Percentiles rank a stretch among this genome's conserved stretches.
Conservation (phyloP, 1,140 invertebrate genomes). For the Linepithema humile region DNA sequence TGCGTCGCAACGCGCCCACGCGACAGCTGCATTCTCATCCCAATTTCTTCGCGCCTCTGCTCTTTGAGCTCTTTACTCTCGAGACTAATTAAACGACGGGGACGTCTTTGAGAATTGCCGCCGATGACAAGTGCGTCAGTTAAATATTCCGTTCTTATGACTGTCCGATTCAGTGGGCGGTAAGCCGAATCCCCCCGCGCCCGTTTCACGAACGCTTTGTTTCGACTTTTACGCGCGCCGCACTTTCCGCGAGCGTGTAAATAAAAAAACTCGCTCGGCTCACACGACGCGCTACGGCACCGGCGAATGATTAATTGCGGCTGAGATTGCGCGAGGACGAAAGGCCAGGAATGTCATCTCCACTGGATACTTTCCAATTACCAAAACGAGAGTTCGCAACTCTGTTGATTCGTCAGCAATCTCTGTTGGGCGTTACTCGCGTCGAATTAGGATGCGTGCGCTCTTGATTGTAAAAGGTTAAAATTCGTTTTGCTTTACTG, state of each 20-base stretch:
- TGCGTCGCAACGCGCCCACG: not conserved
- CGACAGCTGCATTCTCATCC: constrained; percentile 12
- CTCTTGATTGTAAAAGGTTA: constrained; percentile 56
- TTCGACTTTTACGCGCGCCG: constrained; percentile 16
- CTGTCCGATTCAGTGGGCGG: constrained; percentile 53
- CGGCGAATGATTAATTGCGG: constrained; percentile 30
- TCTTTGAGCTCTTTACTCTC: constrained; percentile 13
- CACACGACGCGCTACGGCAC: not conserved
- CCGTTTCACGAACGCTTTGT: constrained; percentile 44
- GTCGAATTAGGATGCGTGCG: constrained; percentile 62
- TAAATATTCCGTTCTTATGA: constrained; percentile 55
- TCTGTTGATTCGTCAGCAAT: constrained; percentile 58
- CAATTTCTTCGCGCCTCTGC: constrained; percentile 24
- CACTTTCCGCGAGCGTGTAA: not conserved
- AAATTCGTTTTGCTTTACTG: constrained; percentile 55
- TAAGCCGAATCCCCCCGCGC: constrained; percentile 40
- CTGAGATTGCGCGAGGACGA: not conserved
- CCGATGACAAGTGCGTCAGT: constrained; percentile 66
- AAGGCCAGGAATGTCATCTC: constrained; percentile 36
- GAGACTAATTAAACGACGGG: constrained; percentile 59
- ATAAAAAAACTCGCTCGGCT: not conserved
- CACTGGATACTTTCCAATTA: constrained; percentile 69
- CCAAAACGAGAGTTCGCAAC: constrained; percentile 48
- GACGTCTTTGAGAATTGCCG: constrained; percentile 30
- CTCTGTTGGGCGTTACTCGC: constrained; percentile 38